Evolutionary conservation across 2,797 vertebrate species (phyloP).

Genomic region (Urocyon cinereoargenteus): DNA sequence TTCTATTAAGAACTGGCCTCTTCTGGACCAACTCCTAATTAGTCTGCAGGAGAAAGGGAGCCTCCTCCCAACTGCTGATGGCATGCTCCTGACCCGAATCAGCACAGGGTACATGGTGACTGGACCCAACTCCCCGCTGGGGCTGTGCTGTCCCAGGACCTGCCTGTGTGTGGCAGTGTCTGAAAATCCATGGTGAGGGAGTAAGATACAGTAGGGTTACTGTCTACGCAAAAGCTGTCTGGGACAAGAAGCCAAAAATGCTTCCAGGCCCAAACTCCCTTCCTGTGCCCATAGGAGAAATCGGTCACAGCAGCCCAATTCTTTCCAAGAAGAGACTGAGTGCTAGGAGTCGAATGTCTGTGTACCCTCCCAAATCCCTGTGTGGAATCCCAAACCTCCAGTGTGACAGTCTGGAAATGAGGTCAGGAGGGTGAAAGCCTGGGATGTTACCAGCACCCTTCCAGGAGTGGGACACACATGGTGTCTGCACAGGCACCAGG

Average conservation of each 20-base stretch:
- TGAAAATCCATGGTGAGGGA: not conserved
- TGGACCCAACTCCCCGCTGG: not conserved
- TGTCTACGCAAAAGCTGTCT: too few species aligned
- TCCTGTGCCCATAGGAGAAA: not conserved
- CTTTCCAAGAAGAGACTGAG: not conserved
- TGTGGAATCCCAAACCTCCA: not conserved
- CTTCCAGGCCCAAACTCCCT: not conserved
- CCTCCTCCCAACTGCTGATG: not conserved
- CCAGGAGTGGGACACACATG: not conserved
- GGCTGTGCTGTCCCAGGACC: not conserved
- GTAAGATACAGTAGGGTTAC: not conserved
- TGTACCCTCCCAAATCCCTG: not conserved
- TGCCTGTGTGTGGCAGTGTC: fast-evolving
- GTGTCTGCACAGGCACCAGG: not conserved
- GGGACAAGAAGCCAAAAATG: not conserved
- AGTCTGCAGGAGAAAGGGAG: not conserved
- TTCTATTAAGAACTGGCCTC: not conserved
- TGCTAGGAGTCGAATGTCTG: not conserved
- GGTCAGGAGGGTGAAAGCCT: not conserved
- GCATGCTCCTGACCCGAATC: fast-evolving
- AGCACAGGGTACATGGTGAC: not conserved
- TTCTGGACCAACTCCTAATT: not conserved
- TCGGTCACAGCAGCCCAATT: not conserved
- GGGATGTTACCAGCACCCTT: not conserved
- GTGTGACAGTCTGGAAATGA: not conserved